These are phyloP conservation scores for Actias luna DNA, from an alignment of 2,888 invertebrate species.

Conservation along the genomic window DNA sequence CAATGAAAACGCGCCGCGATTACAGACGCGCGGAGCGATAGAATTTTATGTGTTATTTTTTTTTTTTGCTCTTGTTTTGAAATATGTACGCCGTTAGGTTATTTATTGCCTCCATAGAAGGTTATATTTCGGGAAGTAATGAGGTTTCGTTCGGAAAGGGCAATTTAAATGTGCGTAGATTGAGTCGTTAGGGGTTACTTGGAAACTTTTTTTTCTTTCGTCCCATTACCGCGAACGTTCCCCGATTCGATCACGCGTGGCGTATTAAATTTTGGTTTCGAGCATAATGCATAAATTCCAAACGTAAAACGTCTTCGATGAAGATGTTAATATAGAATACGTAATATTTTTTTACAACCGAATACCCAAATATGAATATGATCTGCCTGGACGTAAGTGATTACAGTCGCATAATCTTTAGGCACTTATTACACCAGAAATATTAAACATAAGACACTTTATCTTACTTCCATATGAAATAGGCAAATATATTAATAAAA, in stretches of 20 bases:
- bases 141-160: constrained; percentile 80
- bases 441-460: too few species aligned
- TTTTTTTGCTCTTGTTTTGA: constrained; percentile 80
- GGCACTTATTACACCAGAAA: too few species aligned
- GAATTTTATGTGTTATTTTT: constrained; percentile 79
- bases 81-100: constrained; percentile 80
- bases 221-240: constrained; percentile 20
- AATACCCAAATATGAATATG: too few species aligned
- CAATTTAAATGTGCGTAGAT: constrained; percentile 80
- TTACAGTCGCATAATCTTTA: too few species aligned
- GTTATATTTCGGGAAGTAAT: constrained; percentile 81
- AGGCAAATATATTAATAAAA: too few species aligned
- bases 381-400: too few species aligned
- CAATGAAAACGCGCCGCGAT: constrained; percentile 58
- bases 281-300: constrained; percentile 30
- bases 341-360: too few species aligned
- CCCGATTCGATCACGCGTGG: constrained; percentile 42
- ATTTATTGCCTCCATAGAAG: constrained; percentile 79
- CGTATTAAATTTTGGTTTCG: constrained; percentile 38
- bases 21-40: constrained; percentile 76
- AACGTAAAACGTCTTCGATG: too few species aligned
- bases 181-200: constrained; percentile 59
- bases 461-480: too few species aligned
- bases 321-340: too few species aligned
- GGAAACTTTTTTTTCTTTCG: neutral